A percentile compares a stretch with the other conserved stretches of the same genome.
phyloP scores from a whole-genome alignment of 2,113 vertebrate genomes.

The Lonchura striata region DNA sequence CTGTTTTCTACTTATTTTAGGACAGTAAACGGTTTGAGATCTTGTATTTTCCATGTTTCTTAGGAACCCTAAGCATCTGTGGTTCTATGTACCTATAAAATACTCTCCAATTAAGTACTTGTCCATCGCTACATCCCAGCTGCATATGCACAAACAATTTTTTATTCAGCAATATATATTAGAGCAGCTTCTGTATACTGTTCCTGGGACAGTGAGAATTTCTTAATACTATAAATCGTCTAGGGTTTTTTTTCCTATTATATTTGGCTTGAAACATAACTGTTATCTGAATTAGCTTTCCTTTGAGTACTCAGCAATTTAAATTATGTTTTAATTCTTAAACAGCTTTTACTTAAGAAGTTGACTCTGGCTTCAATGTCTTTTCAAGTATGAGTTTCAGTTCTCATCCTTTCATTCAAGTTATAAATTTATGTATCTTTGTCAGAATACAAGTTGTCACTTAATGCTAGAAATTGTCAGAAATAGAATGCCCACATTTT shows the following conservation, averaged over 20 bases:
- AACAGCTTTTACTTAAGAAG: neutral
- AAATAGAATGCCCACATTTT: neutral
- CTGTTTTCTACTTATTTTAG: slow-evolving; percentile 2
- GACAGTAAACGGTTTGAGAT: neutral
- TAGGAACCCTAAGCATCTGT: neutral
- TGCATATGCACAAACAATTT: neutral
- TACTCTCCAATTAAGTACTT: neutral
- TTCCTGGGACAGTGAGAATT: neutral
- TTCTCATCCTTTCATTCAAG: neutral
- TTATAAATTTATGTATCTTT: neutral
- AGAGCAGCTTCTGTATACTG: neutral
- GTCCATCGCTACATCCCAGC: neutral
- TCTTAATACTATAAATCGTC: neutral
- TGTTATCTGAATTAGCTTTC: neutral
- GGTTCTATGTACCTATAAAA: neutral
- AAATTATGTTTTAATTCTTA: neutral
- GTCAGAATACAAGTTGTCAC: neutral
- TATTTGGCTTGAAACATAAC: neutral
- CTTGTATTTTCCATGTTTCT: neutral
- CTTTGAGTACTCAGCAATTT: neutral
- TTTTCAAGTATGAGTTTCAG: neutral
- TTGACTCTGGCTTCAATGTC: neutral
- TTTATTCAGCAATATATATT: neutral
- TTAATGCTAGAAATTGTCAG: neutral
- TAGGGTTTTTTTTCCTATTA: neutral